A percentile compares a stretch with the other conserved stretches of the same genome.
Evolutionary conservation across 2,797 vertebrate species (phyloP).

Genomic region (Erethizon dorsatum): DNA sequence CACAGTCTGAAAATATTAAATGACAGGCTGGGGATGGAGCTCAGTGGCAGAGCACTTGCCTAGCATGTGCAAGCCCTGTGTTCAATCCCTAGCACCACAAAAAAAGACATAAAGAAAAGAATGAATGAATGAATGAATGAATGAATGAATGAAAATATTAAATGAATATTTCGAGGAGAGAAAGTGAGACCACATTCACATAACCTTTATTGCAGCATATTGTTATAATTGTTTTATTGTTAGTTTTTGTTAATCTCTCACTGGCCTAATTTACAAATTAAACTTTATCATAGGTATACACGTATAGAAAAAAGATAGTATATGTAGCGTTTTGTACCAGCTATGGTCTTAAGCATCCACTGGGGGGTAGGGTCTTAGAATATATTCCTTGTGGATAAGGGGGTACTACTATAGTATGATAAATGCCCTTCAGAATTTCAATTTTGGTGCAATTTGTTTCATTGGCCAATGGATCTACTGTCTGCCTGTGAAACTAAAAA

Average conservation of each 20-base stretch:
- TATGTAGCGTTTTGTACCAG: neutral
- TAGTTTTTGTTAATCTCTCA: neutral
- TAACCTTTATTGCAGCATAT: neutral
- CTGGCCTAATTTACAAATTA: neutral
- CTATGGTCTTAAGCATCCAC: neutral
- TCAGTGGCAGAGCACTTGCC: neutral
- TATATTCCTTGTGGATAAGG: neutral
- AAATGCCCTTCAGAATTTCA: constrained; percentile 26
- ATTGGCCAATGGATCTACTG: neutral
- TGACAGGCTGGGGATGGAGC: neutral
- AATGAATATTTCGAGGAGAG: neutral
- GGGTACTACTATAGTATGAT: neutral
- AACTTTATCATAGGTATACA: neutral
- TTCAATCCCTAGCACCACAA: neutral
- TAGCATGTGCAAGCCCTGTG: neutral
- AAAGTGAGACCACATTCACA: neutral
- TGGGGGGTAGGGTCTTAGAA: neutral
- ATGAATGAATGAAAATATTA: neutral
- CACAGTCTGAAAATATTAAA: neutral
- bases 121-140: neutral
- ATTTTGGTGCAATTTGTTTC: neutral
- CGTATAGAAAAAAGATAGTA: neutral
- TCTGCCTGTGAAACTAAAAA: neutral
- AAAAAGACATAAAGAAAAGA: neutral
- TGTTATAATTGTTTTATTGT: neutral